Evolutionary conservation across 2,113 vertebrate species (phyloP).

Genomic region (Labeo catla): DNA sequence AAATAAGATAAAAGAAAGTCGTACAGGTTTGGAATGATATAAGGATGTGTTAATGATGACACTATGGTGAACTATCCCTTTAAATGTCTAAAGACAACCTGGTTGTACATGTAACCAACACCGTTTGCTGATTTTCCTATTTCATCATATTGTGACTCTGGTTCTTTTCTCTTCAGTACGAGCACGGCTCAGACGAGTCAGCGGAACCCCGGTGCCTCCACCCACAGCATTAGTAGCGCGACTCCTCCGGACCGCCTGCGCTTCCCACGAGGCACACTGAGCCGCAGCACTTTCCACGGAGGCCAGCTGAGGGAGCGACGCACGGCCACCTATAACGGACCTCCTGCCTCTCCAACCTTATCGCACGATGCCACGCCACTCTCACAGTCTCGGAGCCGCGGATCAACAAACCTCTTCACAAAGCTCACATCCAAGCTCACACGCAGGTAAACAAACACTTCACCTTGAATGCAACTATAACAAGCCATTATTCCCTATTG

Average conservation of each 20-base stretch:
- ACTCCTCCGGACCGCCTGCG: conserved; percentile 82
- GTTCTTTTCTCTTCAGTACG: conserved; percentile 29
- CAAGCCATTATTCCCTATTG: neutral
- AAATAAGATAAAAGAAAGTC: neutral
- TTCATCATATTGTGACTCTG: neutral
- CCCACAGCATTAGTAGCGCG: conserved; percentile 82
- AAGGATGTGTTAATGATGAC: no score
- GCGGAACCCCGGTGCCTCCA: conserved; percentile 70
- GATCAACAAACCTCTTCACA: conserved; percentile 90
- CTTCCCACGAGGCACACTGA: conserved; percentile 83
- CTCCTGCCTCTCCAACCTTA: conserved; percentile 83
- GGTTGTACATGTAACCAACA: neutral
- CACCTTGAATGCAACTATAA: neutral
- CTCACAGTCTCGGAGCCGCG: conserved; percentile 82
- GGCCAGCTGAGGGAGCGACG: conserved; percentile 90
- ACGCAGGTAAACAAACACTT: conserved; percentile 80
- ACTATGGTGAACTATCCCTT: neutral
- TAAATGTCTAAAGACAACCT: neutral
- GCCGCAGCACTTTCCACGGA: conserved; percentile 92
- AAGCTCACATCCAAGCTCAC: conserved; percentile 94
- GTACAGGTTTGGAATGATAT: neutral
- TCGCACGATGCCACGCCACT: conserved; percentile 83
- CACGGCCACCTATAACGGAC: conserved; percentile 79
- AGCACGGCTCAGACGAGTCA: conserved; percentile 30
- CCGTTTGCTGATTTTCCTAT: neutral